These are phyloP conservation scores for Odocoileus hemionus DNA, from an alignment of 2,113 vertebrate genomes.

Conservation along the genomic window DNA sequence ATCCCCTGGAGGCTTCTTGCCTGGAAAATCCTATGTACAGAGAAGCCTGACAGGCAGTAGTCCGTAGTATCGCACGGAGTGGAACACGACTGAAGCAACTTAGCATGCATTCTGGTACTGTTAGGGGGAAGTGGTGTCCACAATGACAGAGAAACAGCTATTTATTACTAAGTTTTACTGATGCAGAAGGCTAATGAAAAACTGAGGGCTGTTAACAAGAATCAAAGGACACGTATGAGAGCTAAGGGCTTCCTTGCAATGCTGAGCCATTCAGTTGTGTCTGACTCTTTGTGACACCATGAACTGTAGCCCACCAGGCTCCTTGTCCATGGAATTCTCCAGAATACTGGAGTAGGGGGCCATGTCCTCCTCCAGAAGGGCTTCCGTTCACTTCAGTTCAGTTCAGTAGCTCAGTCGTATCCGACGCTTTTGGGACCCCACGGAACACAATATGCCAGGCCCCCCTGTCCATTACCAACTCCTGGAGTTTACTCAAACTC, in stretches of 20 bases:
- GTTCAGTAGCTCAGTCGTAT: not conserved
- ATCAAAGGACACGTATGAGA: not conserved
- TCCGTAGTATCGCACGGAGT: not conserved
- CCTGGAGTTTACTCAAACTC: not conserved
- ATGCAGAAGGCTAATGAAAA: not conserved
- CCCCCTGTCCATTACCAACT: not conserved
- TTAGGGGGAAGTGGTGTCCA: not conserved
- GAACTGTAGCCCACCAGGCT: not conserved
- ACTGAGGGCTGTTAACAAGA: not conserved
- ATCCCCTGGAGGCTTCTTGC: not conserved
- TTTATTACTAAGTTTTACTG: not conserved
- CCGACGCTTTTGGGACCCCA: accelerated
- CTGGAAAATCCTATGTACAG: not conserved
- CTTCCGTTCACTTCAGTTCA: not conserved
- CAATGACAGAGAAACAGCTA: not conserved
- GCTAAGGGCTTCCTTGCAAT: not conserved
- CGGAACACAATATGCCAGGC: not conserved
- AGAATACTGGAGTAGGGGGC: not conserved
- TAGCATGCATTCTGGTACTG: not conserved
- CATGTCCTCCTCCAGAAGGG: not conserved
- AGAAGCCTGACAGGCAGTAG: not conserved
- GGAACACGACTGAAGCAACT: not conserved
- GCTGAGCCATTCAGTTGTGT: not conserved
- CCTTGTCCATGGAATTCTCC: not conserved
- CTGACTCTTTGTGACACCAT: not conserved